These are phyloP conservation scores for Ophion slaviceki DNA, from an alignment of 2,888 invertebrate genomes.

Conservation along the genomic window DNA sequence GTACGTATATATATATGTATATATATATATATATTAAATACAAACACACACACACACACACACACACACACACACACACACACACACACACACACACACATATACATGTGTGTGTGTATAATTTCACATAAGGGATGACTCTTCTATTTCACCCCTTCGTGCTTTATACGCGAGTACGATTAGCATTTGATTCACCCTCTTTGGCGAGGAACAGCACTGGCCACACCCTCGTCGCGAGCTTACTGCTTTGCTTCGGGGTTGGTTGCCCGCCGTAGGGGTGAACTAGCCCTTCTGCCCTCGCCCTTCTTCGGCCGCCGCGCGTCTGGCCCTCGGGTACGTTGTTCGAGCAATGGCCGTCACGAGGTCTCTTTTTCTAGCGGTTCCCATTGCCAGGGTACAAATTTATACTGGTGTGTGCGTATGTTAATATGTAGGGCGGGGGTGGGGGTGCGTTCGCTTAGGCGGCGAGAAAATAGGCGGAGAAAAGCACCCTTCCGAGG, in stretches of 20 bases:
- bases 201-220: conserved; percentile 20
- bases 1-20: not conserved
- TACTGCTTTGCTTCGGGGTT: conserved; percentile 44
- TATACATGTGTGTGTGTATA: too few species aligned
- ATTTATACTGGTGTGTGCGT: not conserved
- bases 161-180: conserved; percentile 34
- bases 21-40: not conserved
- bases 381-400: not conserved
- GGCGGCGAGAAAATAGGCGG: conserved; percentile 51
- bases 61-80: too few species aligned
- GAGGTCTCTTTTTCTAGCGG: not conserved
- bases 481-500: conserved; percentile 27
- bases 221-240: conserved; percentile 53
- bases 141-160: conserved; percentile 41
- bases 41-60: too few species aligned
- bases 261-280: conserved; percentile 46
- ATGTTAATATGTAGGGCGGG: not conserved
- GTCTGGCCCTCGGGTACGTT: not conserved
- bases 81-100: too few species aligned
- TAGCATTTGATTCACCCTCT: conserved; percentile 65
- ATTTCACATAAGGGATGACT: conserved; percentile 25
- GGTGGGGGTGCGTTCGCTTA: not conserved
- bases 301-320: not conserved
- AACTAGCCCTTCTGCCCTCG: conserved; percentile 1
- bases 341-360: conserved; percentile 57